A percentile compares a stretch with the other conserved stretches of the same genome.
phyloP scores from a whole-genome alignment of 2,888 invertebrate genomes.

The Leptodirus hochenwartii region DNA sequence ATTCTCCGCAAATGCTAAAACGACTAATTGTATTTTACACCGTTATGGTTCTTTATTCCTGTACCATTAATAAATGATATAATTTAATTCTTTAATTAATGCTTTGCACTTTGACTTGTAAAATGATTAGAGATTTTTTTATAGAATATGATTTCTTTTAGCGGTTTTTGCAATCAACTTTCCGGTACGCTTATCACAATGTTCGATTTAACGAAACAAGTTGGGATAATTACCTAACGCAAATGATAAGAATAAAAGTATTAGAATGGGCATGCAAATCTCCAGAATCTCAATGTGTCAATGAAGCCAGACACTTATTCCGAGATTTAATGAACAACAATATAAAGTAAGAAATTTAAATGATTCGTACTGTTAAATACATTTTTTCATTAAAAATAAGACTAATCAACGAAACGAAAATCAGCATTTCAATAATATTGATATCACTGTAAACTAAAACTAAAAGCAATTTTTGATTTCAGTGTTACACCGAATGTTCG shows the following conservation, averaged over 20 bases:
- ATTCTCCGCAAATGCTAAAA: too few relatives aligned
- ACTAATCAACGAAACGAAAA: too few relatives aligned
- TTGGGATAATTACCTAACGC: conserved; percentile 31
- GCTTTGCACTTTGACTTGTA: too few relatives aligned
- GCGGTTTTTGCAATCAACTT: conserved; percentile 28
- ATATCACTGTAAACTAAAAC: too few relatives aligned
- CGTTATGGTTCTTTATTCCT: too few relatives aligned
- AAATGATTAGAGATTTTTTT: too few relatives aligned
- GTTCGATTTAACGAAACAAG: conserved; percentile 31
- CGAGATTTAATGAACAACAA: conserved; percentile 31
- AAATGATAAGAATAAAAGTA: conserved; percentile 34
- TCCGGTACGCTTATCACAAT: conserved; percentile 28
- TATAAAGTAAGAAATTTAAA: conserved; percentile 22
- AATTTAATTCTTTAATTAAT: too few relatives aligned
- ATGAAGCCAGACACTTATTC: conserved; percentile 28
- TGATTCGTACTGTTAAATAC: not conserved
- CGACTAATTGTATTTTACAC: too few relatives aligned
- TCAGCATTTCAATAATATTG: too few relatives aligned
- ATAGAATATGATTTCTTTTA: conserved; percentile 17
- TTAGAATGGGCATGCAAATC: conserved; percentile 37
- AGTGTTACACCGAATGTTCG: conserved; percentile 45
- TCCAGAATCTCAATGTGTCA: conserved; percentile 31
- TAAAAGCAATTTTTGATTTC: too few relatives aligned
- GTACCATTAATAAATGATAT: too few relatives aligned
- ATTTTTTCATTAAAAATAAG: too few relatives aligned